Evolutionary conservation across 2,797 vertebrate genomes (phyloP), one percentile per base, ranked within the genome.

Genomic region (Toxotes lorentzi): DNA sequence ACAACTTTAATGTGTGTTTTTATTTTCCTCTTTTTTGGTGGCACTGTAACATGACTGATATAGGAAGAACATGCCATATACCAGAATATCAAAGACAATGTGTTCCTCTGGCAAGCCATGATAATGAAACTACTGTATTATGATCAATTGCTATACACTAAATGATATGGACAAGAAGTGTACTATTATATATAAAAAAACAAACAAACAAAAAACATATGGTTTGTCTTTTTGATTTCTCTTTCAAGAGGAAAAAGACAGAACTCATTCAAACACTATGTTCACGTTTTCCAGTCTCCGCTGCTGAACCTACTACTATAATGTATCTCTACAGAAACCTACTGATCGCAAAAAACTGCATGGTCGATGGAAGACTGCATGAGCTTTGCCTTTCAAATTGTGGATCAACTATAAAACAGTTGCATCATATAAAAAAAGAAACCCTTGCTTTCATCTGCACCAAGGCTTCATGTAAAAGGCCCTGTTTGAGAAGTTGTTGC

Each of bases 351-450:
- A 92, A 92, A 93, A 91, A 79, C 90, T 95, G 95, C 95, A 95
- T 95, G 95, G 93, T 93, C 88, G 82, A 92, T 83, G 85, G 91
- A 95, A 91, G 94, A 95, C 91, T 95, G 95, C 95, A 96, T 96
- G 95, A 95, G 94, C 94, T 94, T 94, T 94, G 93, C 88, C 92
- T 94, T 94, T 93, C 89, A 89, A 95, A 91, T 85, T 90, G 87
- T 91, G 80, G 92, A 93, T 93, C 88, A 90, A 88, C 89, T 91
- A 91, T 90, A 88, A 91, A 77, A 93, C 85, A 87, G 90, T 91
- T 93, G 91, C 93, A 90, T 90, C 91, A 71, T 89, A 86, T 63
- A 86, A 50, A 70, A 88, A 86, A 85, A 91, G 91, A 91, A 94
- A 91, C 94, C 94, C 94, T 95, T 93, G 94, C 94, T 94, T 91